A percentile compares a stretch with the other conserved stretches of the same genome.
Conservation (phyloP, 2,797 vertebrate species). For the Cryptoblepharus egeriae region DNA sequence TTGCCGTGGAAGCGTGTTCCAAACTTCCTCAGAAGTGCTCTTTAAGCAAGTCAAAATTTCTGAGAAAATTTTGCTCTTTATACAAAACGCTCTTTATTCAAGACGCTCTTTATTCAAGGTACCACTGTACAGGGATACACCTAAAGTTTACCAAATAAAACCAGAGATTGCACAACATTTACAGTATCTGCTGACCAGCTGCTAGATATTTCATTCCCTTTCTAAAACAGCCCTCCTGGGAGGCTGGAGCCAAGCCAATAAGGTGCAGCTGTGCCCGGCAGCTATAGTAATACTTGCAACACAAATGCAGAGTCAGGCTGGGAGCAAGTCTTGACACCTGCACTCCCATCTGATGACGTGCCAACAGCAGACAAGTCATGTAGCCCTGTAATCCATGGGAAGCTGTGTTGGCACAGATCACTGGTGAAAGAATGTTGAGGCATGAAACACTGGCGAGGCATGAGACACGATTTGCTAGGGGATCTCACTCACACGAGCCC, state of each 20-base stretch:
- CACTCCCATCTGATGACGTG: background rate
- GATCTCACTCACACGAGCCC: background rate
- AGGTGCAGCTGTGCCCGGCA: background rate
- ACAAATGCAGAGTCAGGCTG: background rate
- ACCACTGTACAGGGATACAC: no score
- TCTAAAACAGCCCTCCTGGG: background rate
- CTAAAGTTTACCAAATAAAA: background rate
- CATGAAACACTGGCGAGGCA: background rate
- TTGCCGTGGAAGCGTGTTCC: no score
- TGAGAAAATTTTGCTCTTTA: no score
- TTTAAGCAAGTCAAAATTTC: no score
- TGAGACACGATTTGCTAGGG: background rate
- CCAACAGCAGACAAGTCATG: background rate
- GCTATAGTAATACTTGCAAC: background rate
- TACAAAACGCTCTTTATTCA: no score
- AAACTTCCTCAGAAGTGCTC: no score
- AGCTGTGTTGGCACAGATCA: background rate
- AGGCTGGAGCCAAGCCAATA: conserved; percentile 5
- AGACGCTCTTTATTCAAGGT: no score
- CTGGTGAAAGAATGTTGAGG: background rate
- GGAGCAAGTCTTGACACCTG: background rate
- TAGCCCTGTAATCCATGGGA: background rate
- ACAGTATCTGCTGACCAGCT: background rate
- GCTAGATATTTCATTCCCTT: background rate
- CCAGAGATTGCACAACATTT: background rate